phyloP scores from a whole-genome alignment of 2,888 invertebrate species.

The Standfussiana lucernea region DNA sequence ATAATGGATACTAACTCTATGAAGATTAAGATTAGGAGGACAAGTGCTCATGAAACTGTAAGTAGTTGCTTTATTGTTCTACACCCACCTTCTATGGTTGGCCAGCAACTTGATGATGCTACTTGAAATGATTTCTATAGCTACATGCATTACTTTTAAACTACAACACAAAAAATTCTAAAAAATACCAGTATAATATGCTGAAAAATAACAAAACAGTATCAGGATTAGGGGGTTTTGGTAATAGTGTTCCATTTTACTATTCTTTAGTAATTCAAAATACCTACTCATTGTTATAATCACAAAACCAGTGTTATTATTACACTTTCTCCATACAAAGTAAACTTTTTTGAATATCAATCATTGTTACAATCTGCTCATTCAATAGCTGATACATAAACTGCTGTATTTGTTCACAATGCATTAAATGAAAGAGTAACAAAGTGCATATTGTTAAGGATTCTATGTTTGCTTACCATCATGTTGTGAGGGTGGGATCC shows the following conservation, averaged over 20 bases:
- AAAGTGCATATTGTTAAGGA: too few relatives aligned
- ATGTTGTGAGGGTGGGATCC: too few relatives aligned
- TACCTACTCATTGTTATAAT: constrained; percentile 25
- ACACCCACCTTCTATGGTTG: constrained; percentile 31
- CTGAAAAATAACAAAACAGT: neutral
- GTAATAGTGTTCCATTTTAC: constrained; percentile 7
- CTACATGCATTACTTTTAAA: neutral
- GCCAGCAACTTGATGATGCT: constrained; percentile 13
- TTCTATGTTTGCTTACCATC: too few relatives aligned
- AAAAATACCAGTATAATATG: neutral
- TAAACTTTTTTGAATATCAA: constrained; percentile 31
- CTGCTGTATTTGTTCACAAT: constrained; percentile 36
- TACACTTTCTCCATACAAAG: constrained; percentile 34
- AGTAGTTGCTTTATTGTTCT: constrained; percentile 68
- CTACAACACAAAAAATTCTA: neutral
- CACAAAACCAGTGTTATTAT: constrained; percentile 13
- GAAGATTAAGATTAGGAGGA: constrained; percentile 93
- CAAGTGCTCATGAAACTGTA: constrained; percentile 86
- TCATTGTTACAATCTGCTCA: constrained; percentile 46
- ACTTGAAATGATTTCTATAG: constrained; percentile 5
- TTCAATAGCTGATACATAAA: constrained; percentile 38
- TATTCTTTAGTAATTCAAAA: constrained; percentile 10
- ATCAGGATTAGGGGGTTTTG: constrained; percentile 5
- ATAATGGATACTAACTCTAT: constrained; percentile 92
- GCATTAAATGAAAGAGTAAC: constrained; percentile 50